These are phyloP conservation scores for Drosophila rufa DNA, from an alignment of 1,140 invertebrate genomes.

Conservation along the genomic window DNA sequence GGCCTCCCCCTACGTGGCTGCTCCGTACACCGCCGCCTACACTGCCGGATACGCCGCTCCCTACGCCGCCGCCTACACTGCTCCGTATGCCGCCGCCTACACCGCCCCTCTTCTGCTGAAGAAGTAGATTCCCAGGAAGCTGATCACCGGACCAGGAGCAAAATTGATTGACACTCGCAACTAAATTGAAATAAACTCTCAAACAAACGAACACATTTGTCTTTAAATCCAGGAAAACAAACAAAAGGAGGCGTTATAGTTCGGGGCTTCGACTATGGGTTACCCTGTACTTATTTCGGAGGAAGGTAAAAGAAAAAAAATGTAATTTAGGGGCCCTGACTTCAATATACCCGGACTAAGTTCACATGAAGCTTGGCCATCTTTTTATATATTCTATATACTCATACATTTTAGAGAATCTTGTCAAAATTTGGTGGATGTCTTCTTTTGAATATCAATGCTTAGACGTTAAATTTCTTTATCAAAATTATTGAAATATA, in stretches of 20 bases:
- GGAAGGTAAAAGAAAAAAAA: too few species aligned
- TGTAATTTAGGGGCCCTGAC: too few species aligned
- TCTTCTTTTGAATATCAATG: too few species aligned
- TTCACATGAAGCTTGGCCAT: not conserved
- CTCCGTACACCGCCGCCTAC: conserved; percentile 72
- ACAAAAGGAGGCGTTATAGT: not conserved
- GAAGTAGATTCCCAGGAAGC: conserved; percentile 51
- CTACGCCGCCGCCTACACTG: conserved; percentile 57
- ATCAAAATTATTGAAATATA: too few species aligned
- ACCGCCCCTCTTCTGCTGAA: conserved; percentile 60
- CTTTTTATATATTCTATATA: too few species aligned
- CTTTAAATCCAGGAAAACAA: conserved; percentile 9
- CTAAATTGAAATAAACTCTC: conserved; percentile 44
- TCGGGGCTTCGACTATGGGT: not conserved
- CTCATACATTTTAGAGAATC: too few species aligned
- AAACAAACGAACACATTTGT: conserved; percentile 35
- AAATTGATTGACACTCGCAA: conserved; percentile 27
- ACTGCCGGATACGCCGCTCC: conserved; percentile 48
- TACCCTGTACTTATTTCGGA: not conserved
- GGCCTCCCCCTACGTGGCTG: conserved; percentile 65
- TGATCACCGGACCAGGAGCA: not conserved
- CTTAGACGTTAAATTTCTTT: too few species aligned
- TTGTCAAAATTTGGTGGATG: too few species aligned
- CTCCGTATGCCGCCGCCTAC: conserved; percentile 48
- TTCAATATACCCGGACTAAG: too few species aligned